Evolutionary conservation across 1,140 invertebrate species (phyloP).

Genomic region (Spodoptera frugiperda): DNA sequence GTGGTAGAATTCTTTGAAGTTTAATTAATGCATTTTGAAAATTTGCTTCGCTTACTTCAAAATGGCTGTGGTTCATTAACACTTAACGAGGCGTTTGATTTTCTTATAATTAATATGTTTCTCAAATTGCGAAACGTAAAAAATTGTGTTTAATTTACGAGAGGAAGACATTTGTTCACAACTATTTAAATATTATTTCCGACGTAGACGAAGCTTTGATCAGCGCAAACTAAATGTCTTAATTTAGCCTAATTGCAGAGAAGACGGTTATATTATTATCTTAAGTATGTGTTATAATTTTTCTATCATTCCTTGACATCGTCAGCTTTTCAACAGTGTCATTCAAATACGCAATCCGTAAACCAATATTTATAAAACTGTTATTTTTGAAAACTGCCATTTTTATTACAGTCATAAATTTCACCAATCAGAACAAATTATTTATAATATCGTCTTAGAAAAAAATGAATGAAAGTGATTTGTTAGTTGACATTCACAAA

Average conservation of each 20-base stretch:
- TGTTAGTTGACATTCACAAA: conserved; percentile 24
- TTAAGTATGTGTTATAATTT: conserved; percentile 24
- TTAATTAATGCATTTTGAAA: too few species aligned
- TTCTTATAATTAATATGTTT: not conserved
- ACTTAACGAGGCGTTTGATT: not conserved
- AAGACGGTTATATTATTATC: conserved; percentile 30
- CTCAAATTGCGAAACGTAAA: not conserved
- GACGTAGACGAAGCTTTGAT: conserved; percentile 19
- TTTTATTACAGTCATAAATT: conserved; percentile 40
- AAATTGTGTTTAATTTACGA: conserved; percentile 8
- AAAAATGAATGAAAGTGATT: conserved; percentile 30
- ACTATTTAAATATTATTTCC: conserved; percentile 14
- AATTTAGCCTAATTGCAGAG: conserved; percentile 28
- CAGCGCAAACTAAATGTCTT: conserved; percentile 8
- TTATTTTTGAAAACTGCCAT: conserved; percentile 34
- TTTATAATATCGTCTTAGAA: conserved; percentile 15
- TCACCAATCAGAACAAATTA: conserved; percentile 40
- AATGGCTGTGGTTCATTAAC: not conserved
- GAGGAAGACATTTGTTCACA: conserved; percentile 14
- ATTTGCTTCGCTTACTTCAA: too few species aligned
- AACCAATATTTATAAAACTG: conserved; percentile 37
- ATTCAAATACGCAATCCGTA: conserved; percentile 24
- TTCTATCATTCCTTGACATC: conserved; percentile 41
- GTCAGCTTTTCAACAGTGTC: conserved; percentile 37
- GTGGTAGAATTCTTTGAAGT: too few species aligned